Conservation (phyloP, 2,888 invertebrate species). For the Agrochola lota region DNA sequence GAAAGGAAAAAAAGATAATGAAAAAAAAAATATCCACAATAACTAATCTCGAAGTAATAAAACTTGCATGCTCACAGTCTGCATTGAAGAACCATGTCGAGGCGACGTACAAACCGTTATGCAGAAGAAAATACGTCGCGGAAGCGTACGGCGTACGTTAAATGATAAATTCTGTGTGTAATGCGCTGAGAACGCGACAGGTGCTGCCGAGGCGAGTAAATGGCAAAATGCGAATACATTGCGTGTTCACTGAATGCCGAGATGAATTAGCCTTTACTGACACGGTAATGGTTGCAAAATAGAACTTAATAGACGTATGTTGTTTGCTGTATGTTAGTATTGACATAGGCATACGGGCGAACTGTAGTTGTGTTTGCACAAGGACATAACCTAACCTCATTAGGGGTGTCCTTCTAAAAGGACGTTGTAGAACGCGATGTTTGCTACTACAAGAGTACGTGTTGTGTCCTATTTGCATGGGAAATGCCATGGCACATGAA, state of each 20-base stretch:
- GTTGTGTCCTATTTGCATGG: neutral
- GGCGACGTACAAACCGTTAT: constrained; percentile 18
- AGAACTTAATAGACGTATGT: constrained; percentile 8
- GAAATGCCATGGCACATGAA: too few relatives aligned
- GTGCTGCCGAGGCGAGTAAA: constrained; percentile 43
- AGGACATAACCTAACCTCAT: constrained; percentile 15
- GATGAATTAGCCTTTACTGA: constrained; percentile 30
- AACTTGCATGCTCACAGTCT: constrained; percentile 11
- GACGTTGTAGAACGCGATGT: too few relatives aligned
- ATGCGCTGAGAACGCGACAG: constrained; percentile 54
- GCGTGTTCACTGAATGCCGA: constrained; percentile 26
- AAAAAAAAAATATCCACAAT: too few relatives aligned
- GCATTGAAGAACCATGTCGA: constrained; percentile 24
- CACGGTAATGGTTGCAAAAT: constrained; percentile 25
- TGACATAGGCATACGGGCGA: constrained; percentile 26
- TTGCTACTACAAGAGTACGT: too few relatives aligned
- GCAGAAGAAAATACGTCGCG: constrained; percentile 42
- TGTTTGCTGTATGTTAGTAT: constrained; percentile 30
- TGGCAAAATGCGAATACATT: constrained; percentile 41
- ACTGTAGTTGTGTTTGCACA: constrained; percentile 29
- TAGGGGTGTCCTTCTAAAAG: constrained; percentile 19
- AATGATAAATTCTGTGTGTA: constrained; percentile 60
- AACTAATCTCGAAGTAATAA: constrained; percentile 15
- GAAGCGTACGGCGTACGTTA: constrained; percentile 28
- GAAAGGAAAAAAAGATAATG: too few relatives aligned